Evolutionary conservation across 1,140 invertebrate species (phyloP).

Genomic region (Danaus melanippus): DNA sequence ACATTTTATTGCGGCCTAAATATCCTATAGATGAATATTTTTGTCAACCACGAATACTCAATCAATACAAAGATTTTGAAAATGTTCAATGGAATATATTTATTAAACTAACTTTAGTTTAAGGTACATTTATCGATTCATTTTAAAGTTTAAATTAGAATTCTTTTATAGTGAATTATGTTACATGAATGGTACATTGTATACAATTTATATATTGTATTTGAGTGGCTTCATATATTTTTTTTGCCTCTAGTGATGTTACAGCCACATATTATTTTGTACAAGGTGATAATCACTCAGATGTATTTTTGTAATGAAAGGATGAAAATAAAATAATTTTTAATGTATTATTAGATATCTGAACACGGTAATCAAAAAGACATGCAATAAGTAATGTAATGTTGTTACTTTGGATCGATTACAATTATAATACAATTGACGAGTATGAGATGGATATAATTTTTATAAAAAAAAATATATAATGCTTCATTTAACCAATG

Average conservation of each 20-base stretch:
- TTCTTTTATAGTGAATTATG: neutral
- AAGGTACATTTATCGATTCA: conserved; percentile 4
- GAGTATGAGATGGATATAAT: conserved; percentile 61
- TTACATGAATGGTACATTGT: conserved; percentile 2
- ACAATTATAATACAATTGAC: conserved; percentile 49
- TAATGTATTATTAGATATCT: conserved; percentile 15
- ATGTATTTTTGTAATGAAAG: conserved; percentile 38
- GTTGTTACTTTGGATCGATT: conserved; percentile 20
- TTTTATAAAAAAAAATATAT: conserved; percentile 56
- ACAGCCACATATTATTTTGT: conserved; percentile 55
- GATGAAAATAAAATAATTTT: conserved; percentile 14
- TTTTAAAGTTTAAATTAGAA: conserved; percentile 5
- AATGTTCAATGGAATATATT: conserved; percentile 2
- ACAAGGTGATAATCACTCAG: conserved; percentile 42
- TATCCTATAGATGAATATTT: too few relatives aligned
- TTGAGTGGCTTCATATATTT: conserved; percentile 8
- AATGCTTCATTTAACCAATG: conserved; percentile 43
- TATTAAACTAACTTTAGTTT: conserved; percentile 14
- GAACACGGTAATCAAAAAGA: conserved; percentile 31
- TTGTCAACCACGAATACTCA: too few relatives aligned
- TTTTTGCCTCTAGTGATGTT: conserved; percentile 20
- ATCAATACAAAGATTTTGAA: too few relatives aligned
- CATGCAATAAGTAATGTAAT: conserved; percentile 38
- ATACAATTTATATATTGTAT: conserved; percentile 3
- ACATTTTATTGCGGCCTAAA: too few relatives aligned